These are phyloP conservation scores for Athrips mouffetella DNA, from an alignment of 2,888 invertebrate species.

Conservation along the genomic window DNA sequence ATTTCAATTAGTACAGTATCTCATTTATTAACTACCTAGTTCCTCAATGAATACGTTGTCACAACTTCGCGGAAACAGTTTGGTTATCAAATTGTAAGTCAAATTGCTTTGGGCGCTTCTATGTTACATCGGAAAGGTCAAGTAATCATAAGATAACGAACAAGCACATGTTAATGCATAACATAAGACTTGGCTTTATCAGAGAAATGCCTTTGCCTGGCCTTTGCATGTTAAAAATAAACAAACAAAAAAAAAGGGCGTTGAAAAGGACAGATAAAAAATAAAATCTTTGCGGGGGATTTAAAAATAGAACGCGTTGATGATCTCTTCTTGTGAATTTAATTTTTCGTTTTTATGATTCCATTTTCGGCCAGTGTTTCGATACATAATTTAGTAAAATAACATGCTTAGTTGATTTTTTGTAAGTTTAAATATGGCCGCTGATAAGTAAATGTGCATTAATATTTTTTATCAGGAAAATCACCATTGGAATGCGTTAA, in stretches of 20 bases:
- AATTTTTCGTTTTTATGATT: not conserved
- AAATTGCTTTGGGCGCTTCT: not conserved
- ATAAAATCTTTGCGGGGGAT: conserved; percentile 1
- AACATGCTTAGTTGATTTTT: not conserved
- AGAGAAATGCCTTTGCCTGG: conserved; percentile 2
- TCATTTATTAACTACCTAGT: no score
- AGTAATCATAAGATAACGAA: conserved; percentile 2
- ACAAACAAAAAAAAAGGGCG: not conserved
- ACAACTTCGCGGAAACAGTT: not conserved
- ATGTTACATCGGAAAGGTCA: conserved; percentile 5
- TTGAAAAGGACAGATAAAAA: not conserved
- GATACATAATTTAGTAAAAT: not conserved
- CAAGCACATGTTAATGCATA: not conserved
- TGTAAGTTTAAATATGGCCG: no score
- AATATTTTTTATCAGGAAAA: conserved; percentile 3
- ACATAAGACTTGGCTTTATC: not conserved
- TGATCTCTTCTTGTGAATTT: not conserved
- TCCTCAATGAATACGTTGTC: not conserved
- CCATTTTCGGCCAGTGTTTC: not conserved
- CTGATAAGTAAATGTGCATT: no score
- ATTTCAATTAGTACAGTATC: not conserved
- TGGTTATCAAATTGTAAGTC: not conserved
- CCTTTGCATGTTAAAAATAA: no score
- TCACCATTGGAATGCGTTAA: conserved; percentile 5
- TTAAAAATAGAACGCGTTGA: conserved; percentile 2